Conservation (phyloP, 2,888 invertebrate genomes). For the Polydrusus pterygomalis region DNA sequence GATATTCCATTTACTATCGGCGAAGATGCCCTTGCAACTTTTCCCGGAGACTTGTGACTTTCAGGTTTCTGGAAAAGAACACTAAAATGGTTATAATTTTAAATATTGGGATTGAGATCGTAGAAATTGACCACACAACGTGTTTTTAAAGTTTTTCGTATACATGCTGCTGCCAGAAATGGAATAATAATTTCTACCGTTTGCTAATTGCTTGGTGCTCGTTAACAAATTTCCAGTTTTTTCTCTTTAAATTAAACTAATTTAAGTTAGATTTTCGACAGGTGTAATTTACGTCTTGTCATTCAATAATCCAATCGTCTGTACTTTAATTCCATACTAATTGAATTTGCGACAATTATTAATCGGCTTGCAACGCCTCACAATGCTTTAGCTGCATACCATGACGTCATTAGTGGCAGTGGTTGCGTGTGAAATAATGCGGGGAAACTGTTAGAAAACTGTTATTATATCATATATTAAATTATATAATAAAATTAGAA, state of each 20-base stretch:
- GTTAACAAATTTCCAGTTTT: no score
- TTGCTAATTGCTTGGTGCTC: not conserved
- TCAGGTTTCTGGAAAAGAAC: conserved; percentile 12
- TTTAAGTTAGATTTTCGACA: conserved; percentile 27
- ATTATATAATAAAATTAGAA: no score
- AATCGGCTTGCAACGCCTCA: conserved; percentile 32
- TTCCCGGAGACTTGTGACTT: conserved; percentile 12
- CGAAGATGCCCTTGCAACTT: conserved; percentile 20
- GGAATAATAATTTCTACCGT: no score
- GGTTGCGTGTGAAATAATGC: not conserved
- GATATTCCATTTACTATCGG: conserved; percentile 22
- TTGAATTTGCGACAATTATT: conserved; percentile 51
- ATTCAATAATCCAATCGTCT: conserved; percentile 39
- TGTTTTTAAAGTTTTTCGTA: no score
- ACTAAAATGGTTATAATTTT: no score
- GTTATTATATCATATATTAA: no score
- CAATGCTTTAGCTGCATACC: conserved; percentile 23
- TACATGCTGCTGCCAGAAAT: no score
- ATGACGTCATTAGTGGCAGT: conserved; percentile 25
- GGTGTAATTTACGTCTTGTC: conserved; percentile 34
- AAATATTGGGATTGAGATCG: no score
- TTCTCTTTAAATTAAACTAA: not conserved
- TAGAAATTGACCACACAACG: no score
- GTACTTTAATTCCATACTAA: conserved; percentile 48
- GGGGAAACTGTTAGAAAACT: not conserved